A percentile compares a stretch with the other conserved stretches of the same genome.
These are phyloP conservation scores for Pimpla rufipes DNA, from an alignment of 2,888 invertebrate species.

Conservation along the genomic window DNA sequence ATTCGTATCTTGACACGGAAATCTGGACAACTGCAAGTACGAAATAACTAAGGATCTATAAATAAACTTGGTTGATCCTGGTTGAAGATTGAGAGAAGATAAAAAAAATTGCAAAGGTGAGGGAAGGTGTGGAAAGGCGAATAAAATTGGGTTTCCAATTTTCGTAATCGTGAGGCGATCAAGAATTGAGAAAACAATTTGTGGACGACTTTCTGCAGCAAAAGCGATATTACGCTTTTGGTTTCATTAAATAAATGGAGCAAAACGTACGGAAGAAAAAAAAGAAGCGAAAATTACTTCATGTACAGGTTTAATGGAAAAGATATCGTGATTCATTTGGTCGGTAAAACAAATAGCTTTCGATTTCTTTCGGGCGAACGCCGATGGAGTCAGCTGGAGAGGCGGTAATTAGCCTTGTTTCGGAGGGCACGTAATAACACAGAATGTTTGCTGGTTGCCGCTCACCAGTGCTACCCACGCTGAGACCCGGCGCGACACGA, in stretches of 20 bases:
- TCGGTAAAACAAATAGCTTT: not conserved
- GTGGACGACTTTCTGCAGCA: no score
- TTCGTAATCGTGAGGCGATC: no score
- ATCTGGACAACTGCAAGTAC: constrained; percentile 48
- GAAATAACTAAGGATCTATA: not conserved
- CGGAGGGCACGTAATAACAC: constrained; percentile 8
- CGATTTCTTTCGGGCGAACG: not conserved
- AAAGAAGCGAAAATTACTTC: no score
- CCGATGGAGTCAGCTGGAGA: not conserved
- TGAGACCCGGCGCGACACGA: not conserved
- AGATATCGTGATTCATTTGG: not conserved
- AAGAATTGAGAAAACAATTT: no score
- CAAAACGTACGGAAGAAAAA: no score
- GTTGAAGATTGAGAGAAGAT: no score
- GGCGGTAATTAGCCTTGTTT: constrained; percentile 26
- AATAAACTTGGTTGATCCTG: no score
- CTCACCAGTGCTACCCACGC: not conserved
- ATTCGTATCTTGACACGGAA: constrained; percentile 24
- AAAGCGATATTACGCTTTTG: no score
- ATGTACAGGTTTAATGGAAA: not conserved
- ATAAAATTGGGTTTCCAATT: no score
- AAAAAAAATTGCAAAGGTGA: no score
- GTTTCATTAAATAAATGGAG: no score
- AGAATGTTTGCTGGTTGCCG: not conserved
- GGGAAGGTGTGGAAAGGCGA: no score